These are phyloP conservation scores for Microtus agrestis DNA, from an alignment of 2,797 vertebrate species.

Conservation along the genomic window DNA sequence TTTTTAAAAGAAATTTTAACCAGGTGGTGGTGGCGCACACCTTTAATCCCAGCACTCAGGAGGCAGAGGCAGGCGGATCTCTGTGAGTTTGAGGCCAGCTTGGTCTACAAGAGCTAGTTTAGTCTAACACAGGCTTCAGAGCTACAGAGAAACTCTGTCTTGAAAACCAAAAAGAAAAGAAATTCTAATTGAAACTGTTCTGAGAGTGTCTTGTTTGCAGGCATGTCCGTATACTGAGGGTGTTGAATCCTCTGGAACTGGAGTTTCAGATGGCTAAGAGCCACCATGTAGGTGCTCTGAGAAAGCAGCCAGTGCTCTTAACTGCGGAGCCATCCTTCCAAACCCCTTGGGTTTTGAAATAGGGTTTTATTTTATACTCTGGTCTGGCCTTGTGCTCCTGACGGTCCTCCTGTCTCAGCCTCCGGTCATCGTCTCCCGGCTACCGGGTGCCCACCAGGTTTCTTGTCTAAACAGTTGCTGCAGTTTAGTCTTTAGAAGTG, in stretches of 20 bases:
- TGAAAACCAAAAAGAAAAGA: too few relatives aligned
- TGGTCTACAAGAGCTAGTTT: too few relatives aligned
- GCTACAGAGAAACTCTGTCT: too few relatives aligned
- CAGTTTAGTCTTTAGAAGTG: neutral
- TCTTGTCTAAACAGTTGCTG: accelerated
- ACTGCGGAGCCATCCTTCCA: neutral
- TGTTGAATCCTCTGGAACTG: neutral
- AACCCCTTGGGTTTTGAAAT: neutral
- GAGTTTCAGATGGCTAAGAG: neutral
- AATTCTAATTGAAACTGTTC: too few relatives aligned
- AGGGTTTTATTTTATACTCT: neutral
- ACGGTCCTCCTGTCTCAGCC: neutral
- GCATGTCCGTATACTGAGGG: neutral
- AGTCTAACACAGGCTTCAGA: too few relatives aligned
- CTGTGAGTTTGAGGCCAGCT: too few relatives aligned
- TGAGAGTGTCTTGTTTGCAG: neutral
- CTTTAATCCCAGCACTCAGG: too few relatives aligned
- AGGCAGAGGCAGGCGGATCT: too few relatives aligned
- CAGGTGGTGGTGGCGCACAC: too few relatives aligned
- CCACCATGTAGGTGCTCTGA: neutral
- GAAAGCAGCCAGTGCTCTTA: neutral
- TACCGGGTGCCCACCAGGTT: neutral
- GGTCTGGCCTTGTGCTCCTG: neutral
- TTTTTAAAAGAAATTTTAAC: too few relatives aligned
- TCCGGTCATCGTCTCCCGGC: neutral